phyloP scores from a whole-genome alignment of 2,888 invertebrate species.

The Polydrusus tereticollis region DNA sequence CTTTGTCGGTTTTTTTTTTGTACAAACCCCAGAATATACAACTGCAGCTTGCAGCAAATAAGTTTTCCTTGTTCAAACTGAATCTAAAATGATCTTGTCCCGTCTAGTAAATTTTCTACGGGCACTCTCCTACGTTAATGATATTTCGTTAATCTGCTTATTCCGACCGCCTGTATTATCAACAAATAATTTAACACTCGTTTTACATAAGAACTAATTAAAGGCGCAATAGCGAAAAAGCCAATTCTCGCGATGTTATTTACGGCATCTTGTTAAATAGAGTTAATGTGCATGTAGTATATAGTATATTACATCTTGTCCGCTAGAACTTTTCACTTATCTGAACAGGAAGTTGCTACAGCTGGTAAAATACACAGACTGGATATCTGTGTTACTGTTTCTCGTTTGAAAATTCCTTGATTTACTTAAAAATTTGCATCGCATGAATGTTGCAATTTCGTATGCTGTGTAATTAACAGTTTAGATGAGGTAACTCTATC shows the following conservation, averaged over 20 bases:
- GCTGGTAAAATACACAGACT: constrained; percentile 49
- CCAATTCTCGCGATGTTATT: constrained; percentile 44
- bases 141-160: constrained; percentile 26
- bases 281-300: constrained; percentile 51
- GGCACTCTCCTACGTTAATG: constrained; percentile 7
- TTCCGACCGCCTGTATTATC: constrained; percentile 15
- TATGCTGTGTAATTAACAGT: constrained; percentile 24
- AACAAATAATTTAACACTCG: constrained; percentile 48
- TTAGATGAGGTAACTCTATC: constrained; percentile 7
- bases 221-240: constrained; percentile 37
- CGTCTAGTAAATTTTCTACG: too few relatives aligned
- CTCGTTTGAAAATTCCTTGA: constrained; percentile 49
- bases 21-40: too few relatives aligned
- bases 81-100: too few relatives aligned
- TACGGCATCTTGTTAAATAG: constrained; percentile 49
- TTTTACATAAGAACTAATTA: constrained; percentile 49
- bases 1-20: too few relatives aligned
- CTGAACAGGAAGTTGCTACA: constrained; percentile 56
- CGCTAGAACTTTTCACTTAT: constrained; percentile 58
- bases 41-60: too few relatives aligned
- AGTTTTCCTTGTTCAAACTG: too few relatives aligned
- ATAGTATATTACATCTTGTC: constrained; percentile 54
- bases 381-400: constrained; percentile 59
- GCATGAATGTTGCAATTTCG: constrained; percentile 33
- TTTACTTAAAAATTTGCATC: constrained; percentile 34